Percentiles rank a stretch among this genome's conserved stretches.
These are phyloP conservation scores for Tragelaphus buxtoni DNA, from an alignment of 2,113 vertebrate species.

Conservation along the genomic window DNA sequence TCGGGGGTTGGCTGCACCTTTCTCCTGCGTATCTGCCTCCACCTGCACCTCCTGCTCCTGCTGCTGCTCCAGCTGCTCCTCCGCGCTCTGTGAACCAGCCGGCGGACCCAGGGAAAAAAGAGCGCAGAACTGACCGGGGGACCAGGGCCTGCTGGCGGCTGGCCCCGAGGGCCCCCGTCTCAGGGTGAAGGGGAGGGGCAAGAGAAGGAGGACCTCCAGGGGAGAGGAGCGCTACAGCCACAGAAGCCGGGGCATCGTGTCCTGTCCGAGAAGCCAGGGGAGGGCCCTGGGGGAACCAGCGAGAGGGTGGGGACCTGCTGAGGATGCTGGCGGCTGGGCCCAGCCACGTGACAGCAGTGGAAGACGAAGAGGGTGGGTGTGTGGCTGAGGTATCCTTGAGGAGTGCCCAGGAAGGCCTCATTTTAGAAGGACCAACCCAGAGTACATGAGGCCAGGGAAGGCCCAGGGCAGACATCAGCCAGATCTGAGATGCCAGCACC, in stretches of 20 bases:
- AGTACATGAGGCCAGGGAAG: neutral
- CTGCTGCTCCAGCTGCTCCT: slow-evolving; percentile 77
- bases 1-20: slow-evolving; percentile 83
- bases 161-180: slow-evolving; percentile 22
- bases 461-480: neutral
- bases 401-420: neutral
- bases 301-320: neutral
- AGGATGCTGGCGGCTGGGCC: neutral
- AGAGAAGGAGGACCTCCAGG: slow-evolving; percentile 86
- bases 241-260: neutral
- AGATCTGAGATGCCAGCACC: neutral
- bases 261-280: neutral
- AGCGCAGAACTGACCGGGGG: slow-evolving; percentile 71
- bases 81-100: slow-evolving; percentile 80
- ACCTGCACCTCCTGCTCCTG: slow-evolving; percentile 80
- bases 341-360: neutral
- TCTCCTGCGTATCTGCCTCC: slow-evolving; percentile 80
- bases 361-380: fast-evolving
- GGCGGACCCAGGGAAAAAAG: slow-evolving; percentile 82
- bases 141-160: neutral
- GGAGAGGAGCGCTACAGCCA: slow-evolving; percentile 42
- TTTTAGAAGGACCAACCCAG: neutral
- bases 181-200: slow-evolving; percentile 88
- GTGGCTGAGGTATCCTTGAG: neutral
- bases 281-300: neutral